Base-by-base conservation (phyloP, 1,140 invertebrate genomes). In the Psilanteris sp. region DNA sequence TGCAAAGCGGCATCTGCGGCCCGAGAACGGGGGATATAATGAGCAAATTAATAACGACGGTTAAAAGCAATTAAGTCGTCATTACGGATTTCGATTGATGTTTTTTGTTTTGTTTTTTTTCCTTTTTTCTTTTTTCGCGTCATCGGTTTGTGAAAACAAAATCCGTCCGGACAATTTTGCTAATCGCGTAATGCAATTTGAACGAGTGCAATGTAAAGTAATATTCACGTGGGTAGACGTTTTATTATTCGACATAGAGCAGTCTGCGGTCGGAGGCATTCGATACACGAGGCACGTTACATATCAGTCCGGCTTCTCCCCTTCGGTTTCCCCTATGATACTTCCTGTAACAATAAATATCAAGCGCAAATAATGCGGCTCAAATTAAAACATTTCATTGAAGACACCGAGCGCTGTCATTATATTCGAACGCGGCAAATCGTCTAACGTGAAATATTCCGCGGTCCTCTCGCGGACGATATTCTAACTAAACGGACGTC, bases 321-420 rank as follows among this genome's bases (percentile, higher is more conserved):
- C 62, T 71, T 41, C 29, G 52, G 15, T 71, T 70, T 59, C 61
- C 57, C 55, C 50, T 46, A 22, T 16, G 66, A 78, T 74, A 78
- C 67, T 78, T 78, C 76, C 76, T 78, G 76, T 74, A 70, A 62
- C 64, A 68, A 78, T 78, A 71, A 74, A 71, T 71, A 66, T 68
- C 59, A 31, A 70, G 39, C 66, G 50, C 46, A 43, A 70, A 71
- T 57, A 68, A 68, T 27, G 20, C 8, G 37, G 44, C 44, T 57
- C 13, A 29, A 57, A 48, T 46, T 55, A 48, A 62, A 67, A 67
- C 44, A 48, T 55, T 41, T 9, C 37, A 18, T 20, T 48, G 20
- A 24, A 50, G 24, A 31, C n/a, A n/a, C n/a, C n/a, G n/a, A n/a
- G n/a, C n/a, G n/a, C n/a, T n/a, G n/a, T n/a, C n/a, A n/a, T n/a